Evolutionary conservation across 2,888 invertebrate genomes (phyloP).

Genomic region (Bombylius major): DNA sequence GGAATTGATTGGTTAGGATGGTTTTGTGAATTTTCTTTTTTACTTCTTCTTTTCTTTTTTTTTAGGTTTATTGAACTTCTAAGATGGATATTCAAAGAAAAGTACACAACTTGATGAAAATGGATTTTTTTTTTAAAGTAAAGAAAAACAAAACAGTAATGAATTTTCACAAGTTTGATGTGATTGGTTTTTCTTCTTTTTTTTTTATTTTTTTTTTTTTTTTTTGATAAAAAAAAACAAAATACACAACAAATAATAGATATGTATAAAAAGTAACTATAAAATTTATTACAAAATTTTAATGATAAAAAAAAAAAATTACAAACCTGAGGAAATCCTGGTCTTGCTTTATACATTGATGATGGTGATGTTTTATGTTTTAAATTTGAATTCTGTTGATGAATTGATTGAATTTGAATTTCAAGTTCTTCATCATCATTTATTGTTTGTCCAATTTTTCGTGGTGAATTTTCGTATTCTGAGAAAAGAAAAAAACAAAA

Average conservation of each 20-base stretch:
- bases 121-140: not conserved
- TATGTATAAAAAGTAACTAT: no score
- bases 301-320: not conserved
- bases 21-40: no score
- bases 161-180: no score
- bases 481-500: not conserved
- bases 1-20: no score
- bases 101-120: not conserved
- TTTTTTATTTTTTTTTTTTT: no score
- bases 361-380: conserved; percentile 49
- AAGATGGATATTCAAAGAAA: not conserved
- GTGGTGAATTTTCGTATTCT: conserved; percentile 79
- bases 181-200: no score
- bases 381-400: conserved; percentile 33
- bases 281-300: no score
- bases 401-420: conserved; percentile 20
- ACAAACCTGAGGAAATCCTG: conserved; percentile 68
- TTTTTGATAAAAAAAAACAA: no score
- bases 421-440: conserved; percentile 18
- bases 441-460: conserved; percentile 59
- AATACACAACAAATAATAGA: no score
- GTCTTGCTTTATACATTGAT: conserved; percentile 62
- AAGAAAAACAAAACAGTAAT: no score
- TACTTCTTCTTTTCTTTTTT: not conserved
- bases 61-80: not conserved